These are phyloP conservation scores for Neelides sp. DNA, from an alignment of 1,140 invertebrate species.

Conservation along the genomic window DNA sequence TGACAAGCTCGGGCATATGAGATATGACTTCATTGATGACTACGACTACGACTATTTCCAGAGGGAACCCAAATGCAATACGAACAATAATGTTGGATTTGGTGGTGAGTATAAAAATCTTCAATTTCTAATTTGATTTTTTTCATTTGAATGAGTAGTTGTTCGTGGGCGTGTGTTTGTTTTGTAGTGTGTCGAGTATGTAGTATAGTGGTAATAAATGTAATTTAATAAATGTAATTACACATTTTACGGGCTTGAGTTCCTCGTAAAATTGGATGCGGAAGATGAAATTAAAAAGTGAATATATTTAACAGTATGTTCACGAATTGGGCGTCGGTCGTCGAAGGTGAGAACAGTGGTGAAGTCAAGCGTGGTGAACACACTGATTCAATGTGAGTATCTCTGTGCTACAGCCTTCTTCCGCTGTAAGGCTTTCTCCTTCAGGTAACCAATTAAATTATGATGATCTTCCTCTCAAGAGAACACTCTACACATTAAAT, in stretches of 20 bases:
- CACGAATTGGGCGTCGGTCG: too few relatives aligned
- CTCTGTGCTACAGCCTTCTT: conserved; percentile 27
- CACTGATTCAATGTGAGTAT: conserved; percentile 25
- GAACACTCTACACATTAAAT: too few relatives aligned
- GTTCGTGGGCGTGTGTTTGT: too few relatives aligned
- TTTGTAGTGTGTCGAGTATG: too few relatives aligned
- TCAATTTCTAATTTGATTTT: background rate
- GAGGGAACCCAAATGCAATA: conserved; percentile 29
- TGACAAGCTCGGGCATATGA: conserved; percentile 6
- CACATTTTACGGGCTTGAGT: too few relatives aligned
- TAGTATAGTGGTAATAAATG: too few relatives aligned
- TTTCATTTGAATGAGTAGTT: too few relatives aligned
- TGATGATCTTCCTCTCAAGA: too few relatives aligned
- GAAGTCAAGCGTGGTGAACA: conserved; percentile 14
- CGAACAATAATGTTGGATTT: conserved; percentile 13
- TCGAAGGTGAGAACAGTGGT: conserved; percentile 20
- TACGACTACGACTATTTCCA: conserved; percentile 31
- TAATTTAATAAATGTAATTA: too few relatives aligned
- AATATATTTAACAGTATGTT: too few relatives aligned
- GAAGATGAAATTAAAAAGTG: too few relatives aligned
- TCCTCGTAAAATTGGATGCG: too few relatives aligned
- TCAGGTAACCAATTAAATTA: conserved; percentile 11
- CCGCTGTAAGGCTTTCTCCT: conserved; percentile 24
- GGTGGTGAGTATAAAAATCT: conserved; percentile 20
- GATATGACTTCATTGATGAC: conserved; percentile 27